Evolutionary conservation across 2,888 invertebrate species (phyloP), one percentile per base, ranked within the genome.

Genomic region (Acrocyrtus sp.): DNA sequence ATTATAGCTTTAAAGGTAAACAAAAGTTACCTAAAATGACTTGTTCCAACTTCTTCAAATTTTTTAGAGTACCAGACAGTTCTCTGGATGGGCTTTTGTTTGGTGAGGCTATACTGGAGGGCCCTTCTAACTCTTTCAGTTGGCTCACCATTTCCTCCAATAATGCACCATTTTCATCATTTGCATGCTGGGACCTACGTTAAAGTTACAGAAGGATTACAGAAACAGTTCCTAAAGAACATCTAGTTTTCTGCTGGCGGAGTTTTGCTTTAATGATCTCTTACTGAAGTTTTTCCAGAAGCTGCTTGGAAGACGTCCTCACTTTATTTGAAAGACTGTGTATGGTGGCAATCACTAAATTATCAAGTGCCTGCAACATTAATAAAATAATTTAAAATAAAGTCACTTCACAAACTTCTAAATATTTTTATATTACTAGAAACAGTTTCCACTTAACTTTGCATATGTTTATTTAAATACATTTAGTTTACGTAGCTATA

Each of bases 291-390:
- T 85, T 86, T 78, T 85, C 83, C 69, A 87, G 82, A n/a, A 86
- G 83, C 54, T 83, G 83, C 72, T 86, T 84, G 2, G 86, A 85
- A 61, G 84, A 83, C 2, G 83, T 83, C 75, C 85, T 83, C 50
- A 87, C 83, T 82, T 87, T 87, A 66, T 83, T 83, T 24, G 87
- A 86, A 69, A 87, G 82, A 72, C 86, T 86, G 82, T 86, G 85
- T 63, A 87, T 85, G 21, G 87, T 86, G 21, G 86, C 85, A 63
- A 87, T 85, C 45, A 87, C 86, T 57, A 87, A 82, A 74, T 84
- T 85, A 80, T 87, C 87, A 72, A 85, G 75, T 10, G 85, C 85
- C 82, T 84, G 68, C n/a, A n/a, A n/a, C n/a, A n/a, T n/a, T n/a
- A n/a, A n/a, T n/a, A n/a, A n/a, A n/a, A n/a, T n/a, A n/a, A n/a